Evolutionary conservation across 1,140 invertebrate genomes (phyloP).

Genomic region (Drosophila fuyamai): DNA sequence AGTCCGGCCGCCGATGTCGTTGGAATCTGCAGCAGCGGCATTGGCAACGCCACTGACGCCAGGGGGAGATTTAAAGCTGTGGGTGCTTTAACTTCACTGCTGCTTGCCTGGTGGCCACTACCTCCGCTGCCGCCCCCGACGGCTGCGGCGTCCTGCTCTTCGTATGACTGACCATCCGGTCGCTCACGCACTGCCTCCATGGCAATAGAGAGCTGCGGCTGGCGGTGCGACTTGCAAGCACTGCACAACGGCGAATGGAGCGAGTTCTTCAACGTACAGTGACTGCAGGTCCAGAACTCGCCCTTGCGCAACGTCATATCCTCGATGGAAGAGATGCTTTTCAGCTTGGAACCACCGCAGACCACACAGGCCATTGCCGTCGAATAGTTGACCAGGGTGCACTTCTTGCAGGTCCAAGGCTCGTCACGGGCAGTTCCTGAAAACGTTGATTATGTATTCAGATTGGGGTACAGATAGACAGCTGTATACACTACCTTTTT

Average conservation of each 20-base stretch:
- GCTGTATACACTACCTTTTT: background rate
- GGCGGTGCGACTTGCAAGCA: conserved; percentile 88
- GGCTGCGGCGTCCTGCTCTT: conserved; percentile 52
- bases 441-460: background rate
- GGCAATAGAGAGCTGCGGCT: conserved; percentile 51
- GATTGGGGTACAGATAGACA: background rate
- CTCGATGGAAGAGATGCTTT: conserved; percentile 88
- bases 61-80: conserved; percentile 9
- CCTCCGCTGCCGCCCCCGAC: background rate
- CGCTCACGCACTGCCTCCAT: conserved; percentile 65
- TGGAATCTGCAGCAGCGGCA: conserved; percentile 47
- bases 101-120: background rate
- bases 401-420: conserved; percentile 94
- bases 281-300: conserved; percentile 91
- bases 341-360: conserved; percentile 92
- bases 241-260: conserved; percentile 89
- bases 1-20: conserved; percentile 24
- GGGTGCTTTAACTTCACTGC: conserved; percentile 18
- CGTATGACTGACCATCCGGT: conserved; percentile 68
- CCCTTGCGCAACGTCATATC: conserved; percentile 90
- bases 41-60: conserved; percentile 26
- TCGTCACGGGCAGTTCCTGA: conserved; percentile 68
- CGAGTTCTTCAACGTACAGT: conserved; percentile 94
- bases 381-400: conserved; percentile 92
- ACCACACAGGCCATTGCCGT: conserved; percentile 90